phyloP scores from a whole-genome alignment of 37 sponge, comb jelly and placozoan genomes.

The Ephydatia muelleri region DNA sequence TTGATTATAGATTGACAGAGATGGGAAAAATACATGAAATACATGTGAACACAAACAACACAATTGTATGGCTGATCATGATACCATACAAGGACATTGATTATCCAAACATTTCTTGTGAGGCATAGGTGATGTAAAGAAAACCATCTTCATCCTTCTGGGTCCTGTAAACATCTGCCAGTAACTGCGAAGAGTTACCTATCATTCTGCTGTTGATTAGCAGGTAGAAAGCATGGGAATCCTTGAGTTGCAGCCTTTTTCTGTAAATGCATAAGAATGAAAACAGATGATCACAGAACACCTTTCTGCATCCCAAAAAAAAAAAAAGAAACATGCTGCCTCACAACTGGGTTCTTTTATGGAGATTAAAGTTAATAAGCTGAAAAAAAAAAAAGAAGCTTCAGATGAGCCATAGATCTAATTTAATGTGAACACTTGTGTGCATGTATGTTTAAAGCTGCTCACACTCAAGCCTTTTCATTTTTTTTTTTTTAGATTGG shows the following conservation, averaged over 20 bases:
- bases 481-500: no score
- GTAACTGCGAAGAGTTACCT: conserved; percentile 70
- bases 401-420: no score
- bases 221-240: conserved; percentile 87
- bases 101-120: conserved; percentile 93
- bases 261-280: conserved; percentile 47
- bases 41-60: not conserved
- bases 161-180: conserved; percentile 78
- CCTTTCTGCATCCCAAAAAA: no score
- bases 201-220: conserved; percentile 82
- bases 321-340: no score
- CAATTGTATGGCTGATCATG: not conserved
- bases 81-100: not conserved
- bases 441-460: no score
- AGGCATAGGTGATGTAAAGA: conserved; percentile 89
- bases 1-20: no score
- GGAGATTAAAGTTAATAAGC: no score
- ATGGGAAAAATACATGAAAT: no score
- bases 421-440: no score
- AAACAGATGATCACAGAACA: not conserved
- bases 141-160: conserved; percentile 93
- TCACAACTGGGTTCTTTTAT: no score
- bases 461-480: no score
- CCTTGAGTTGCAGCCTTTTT: conserved; percentile 66
- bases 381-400: no score